These are phyloP conservation scores for Dynastes grantii DNA, from an alignment of 2,888 invertebrate species.

Conservation along the genomic window DNA sequence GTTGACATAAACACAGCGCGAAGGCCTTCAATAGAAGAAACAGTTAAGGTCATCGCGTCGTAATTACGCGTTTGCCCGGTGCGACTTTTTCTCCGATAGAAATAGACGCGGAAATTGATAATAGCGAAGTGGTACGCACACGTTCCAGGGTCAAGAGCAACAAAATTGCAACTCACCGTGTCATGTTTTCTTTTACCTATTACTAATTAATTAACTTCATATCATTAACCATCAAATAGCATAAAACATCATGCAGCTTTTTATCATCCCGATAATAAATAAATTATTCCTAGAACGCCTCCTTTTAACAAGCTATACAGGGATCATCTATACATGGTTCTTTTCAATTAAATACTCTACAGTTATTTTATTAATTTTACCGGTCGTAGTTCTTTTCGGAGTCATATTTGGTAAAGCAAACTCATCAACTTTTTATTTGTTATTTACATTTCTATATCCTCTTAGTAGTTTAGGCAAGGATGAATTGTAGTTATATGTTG, in stretches of 20 bases:
- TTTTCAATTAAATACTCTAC: too few relatives aligned
- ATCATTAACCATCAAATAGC: not conserved
- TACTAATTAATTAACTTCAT: not conserved
- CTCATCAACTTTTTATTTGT: too few relatives aligned
- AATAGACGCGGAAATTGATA: constrained; percentile 28
- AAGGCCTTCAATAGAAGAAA: constrained; percentile 15
- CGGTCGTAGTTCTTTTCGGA: too few relatives aligned
- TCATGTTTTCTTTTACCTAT: not conserved
- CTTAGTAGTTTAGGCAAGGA: too few relatives aligned
- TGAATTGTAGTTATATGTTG: too few relatives aligned
- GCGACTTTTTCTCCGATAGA: not conserved
- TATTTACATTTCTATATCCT: too few relatives aligned
- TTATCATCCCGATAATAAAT: not conserved
- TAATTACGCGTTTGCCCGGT: constrained; percentile 9
- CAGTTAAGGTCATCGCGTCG: constrained; percentile 33
- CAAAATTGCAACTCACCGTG: constrained; percentile 13
- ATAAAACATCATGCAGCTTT: too few relatives aligned
- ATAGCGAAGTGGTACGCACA: not conserved
- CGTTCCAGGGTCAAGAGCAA: constrained; percentile 12
- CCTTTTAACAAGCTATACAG: not conserved
- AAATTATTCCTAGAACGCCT: not conserved
- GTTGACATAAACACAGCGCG: constrained; percentile 22
- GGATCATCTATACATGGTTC: too few relatives aligned
- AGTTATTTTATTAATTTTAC: too few relatives aligned
- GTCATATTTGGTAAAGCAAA: too few relatives aligned